Evolutionary conservation across 2,888 invertebrate species (phyloP), one percentile per base, ranked within the genome.

Genomic region (Drosophila yooni): DNA sequence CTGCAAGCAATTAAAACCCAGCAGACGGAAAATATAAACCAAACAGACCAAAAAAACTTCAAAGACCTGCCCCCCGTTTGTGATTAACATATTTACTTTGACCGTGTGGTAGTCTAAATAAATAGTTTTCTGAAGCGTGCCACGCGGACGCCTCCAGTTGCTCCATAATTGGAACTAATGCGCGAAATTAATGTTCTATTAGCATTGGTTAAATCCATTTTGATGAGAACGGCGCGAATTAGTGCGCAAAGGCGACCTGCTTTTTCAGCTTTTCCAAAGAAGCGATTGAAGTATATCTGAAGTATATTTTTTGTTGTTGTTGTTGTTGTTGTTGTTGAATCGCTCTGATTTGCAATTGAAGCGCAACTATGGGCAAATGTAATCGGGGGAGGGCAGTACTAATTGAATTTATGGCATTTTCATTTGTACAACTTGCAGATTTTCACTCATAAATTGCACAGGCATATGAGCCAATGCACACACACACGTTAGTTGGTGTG

Each of bases 401-500:
- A 87, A 85, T 85, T 85, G 89, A 89, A 87, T 89, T 87, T 85
- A 89, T 87, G 82, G 89, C 82, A 71, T 65, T 84, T 85, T 84
- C 84, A 79, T 86, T 81, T 86, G 81, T 67, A 83, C 78, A 69
- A 83, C 66, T 83, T 79, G 70, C 80, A 68, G 88, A 74, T 84
- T 85, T 85, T 89, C 88, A 82, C 89, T 89, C 85, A 87, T 85
- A 85, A 85, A 85, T 89, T 82, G 77, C 65, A 27, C 63, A 77
- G 61, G 66, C 76, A 81, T 73, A 72, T 82, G 82, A 82, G 76
- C 82, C 65, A n/a, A 40, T 10, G 34, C 52, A 52, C 34, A 50
- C 62, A 54, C 54, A 53, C 7, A 36, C 31, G 8, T 46, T 25
- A 46, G 46, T 46, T 46, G 46, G 21, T 46, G 6, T 43, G 11